Evolutionary conservation across 2,797 vertebrate species (phyloP).

Genomic region (Myioborus miniatus): DNA sequence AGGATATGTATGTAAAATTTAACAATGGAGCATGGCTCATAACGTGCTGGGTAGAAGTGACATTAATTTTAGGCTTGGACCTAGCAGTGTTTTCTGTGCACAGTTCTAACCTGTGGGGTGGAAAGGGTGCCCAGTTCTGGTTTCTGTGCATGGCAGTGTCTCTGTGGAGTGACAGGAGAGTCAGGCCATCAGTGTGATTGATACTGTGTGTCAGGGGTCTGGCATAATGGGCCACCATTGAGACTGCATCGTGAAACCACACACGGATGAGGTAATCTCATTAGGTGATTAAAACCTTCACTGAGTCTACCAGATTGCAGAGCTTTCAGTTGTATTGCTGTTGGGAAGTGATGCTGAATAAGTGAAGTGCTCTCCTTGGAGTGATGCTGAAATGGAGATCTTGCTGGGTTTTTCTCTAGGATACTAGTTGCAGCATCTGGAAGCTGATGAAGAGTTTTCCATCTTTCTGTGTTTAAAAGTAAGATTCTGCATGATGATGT

Average conservation of each 20-base stretch:
- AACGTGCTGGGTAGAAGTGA: neutral
- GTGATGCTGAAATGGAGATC: neutral
- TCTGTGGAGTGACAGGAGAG: constrained; percentile 33
- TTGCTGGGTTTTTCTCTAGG: neutral
- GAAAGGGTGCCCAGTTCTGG: neutral
- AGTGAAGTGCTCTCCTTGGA: constrained; percentile 1
- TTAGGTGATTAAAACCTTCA: constrained; percentile 72
- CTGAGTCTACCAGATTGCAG: constrained; percentile 32
- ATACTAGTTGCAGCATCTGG: neutral
- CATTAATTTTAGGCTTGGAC: neutral
- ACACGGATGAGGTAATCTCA: constrained; percentile 73
- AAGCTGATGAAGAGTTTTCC: neutral
- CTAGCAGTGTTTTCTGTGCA: neutral
- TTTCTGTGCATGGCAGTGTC: neutral
- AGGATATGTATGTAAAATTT: accelerated
- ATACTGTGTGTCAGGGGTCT: constrained; percentile 69
- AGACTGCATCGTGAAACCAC: constrained; percentile 60
- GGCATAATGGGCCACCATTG: constrained; percentile 66
- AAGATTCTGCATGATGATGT: neutral
- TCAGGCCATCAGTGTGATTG: constrained; percentile 65
- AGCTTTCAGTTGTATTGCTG: constrained; percentile 52
- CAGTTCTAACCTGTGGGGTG: neutral
- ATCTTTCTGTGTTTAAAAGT: neutral
- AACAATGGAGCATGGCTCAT: accelerated
- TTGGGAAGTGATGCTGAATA: constrained; percentile 37